Base-by-base conservation (phyloP, 1,140 invertebrate species). In the Hestina assimilis region DNA sequence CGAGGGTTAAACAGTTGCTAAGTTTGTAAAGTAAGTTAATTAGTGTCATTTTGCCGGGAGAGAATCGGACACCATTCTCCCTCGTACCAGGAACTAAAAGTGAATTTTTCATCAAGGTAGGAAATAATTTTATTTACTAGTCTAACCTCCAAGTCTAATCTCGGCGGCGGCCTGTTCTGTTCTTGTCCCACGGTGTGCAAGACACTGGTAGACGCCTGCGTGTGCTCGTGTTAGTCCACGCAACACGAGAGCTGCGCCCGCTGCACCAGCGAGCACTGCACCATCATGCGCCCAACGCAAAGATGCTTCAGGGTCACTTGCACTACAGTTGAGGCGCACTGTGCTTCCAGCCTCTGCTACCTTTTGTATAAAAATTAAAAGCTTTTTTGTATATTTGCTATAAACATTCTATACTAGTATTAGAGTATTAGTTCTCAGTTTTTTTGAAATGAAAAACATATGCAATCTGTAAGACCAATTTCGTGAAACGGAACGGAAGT, bases 121-220 rank as follows among this genome's bases (percentile, higher is more conserved):
- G n/a, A n/a, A 26, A 9, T 26, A 9, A 26, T 26, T 26, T 26
- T 26, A 5, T 26, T 26, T n/a, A n/a, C n/a, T n/a, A n/a, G n/a
- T n/a, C 86, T 89, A 71, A 95, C 94, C 94, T 79, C 93, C 94
- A 2, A 95, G 88, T 23, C 92, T 79, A 1, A 95, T 79, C 75
- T 95, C 93, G 3, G 93, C 92, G 0, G 92, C 90, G 15, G 91
- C 93, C 64, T 95, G 94, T 8, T 91, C 91, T 40, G 90, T 91
- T 48, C 93, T 91, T n/a, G 90, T 66, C 31, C 92, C 92, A 54
- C 92, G 92, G 28, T 90, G 89, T 8, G 93, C 92, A 54, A 95
- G 90, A 75, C 95, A 96, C 78, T 96, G 95, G 89, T 96, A 96
- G 91, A 95, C 93, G 17, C 94, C 95, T 56, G 92, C 91, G 73